phyloP scores from a whole-genome alignment of 2,888 invertebrate species.

The Tortrix viridana region DNA sequence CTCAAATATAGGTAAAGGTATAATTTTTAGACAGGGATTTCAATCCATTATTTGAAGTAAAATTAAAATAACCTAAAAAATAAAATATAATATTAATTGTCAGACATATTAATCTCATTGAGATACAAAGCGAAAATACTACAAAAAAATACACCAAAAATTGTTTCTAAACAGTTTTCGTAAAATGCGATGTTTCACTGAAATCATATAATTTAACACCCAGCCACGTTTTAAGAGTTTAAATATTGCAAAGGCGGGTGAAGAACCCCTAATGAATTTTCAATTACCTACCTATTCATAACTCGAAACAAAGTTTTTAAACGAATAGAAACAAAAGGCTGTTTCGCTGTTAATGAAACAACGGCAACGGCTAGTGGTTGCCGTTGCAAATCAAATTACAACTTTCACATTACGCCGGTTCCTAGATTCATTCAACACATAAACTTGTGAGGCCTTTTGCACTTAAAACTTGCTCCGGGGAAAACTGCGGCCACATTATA shows the following conservation, averaged over 20 bases:
- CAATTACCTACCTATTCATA: slow-evolving; percentile 60
- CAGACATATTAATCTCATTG: no score
- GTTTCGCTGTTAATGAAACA: slow-evolving; percentile 61
- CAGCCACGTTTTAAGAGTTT: slow-evolving; percentile 17
- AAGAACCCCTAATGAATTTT: slow-evolving; percentile 49
- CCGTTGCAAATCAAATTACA: slow-evolving; percentile 73
- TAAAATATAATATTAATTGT: no score
- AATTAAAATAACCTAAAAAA: no score
- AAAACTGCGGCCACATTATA: slow-evolving; percentile 68
- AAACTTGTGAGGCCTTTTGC: slow-evolving; percentile 74
- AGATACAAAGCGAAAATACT: no score
- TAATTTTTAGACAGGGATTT: no score
- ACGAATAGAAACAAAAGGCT: slow-evolving; percentile 57
- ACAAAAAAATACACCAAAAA: no score
- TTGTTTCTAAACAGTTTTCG: no score
- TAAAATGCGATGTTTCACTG: background rate
- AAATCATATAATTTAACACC: slow-evolving; percentile 15
- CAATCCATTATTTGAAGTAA: no score
- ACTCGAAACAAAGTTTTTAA: slow-evolving; percentile 58
- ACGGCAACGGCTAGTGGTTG: slow-evolving; percentile 58
- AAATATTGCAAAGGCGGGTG: slow-evolving; percentile 36
- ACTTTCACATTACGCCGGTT: slow-evolving; percentile 70
- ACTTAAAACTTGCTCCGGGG: slow-evolving; percentile 69
- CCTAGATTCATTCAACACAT: slow-evolving; percentile 72
- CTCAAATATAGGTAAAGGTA: no score